Percentiles rank a stretch among this genome's conserved stretches.
phyloP scores from a whole-genome alignment of 2,797 vertebrate genomes.

The Coregonus ussuriensis region DNA sequence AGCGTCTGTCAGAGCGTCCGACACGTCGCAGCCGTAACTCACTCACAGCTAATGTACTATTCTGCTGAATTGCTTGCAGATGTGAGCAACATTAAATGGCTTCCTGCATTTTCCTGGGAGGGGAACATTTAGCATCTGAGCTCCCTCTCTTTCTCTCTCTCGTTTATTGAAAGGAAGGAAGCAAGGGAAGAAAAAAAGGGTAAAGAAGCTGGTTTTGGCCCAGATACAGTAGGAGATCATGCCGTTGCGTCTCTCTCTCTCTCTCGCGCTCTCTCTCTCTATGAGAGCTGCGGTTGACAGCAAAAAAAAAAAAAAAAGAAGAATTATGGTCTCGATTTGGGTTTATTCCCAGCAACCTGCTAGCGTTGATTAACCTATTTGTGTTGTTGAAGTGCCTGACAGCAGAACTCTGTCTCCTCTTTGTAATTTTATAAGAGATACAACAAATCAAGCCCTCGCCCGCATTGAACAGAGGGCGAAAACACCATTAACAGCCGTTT shows the following conservation, averaged over 20 bases:
- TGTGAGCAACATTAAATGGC: constrained; percentile 51
- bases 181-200: too few species aligned
- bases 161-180: not conserved
- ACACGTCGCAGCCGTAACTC: constrained; percentile 46
- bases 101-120: constrained; percentile 39
- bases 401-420: constrained; percentile 67
- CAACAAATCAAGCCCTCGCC: constrained; percentile 74
- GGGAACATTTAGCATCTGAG: constrained; percentile 48
- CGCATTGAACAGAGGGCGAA: constrained; percentile 63
- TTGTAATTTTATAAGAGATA: constrained; percentile 79
- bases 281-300: constrained; percentile 54
- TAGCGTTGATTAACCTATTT: constrained; percentile 77
- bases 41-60: constrained; percentile 49
- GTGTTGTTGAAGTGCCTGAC: constrained; percentile 74
- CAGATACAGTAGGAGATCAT: constrained; percentile 11
- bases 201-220: not conserved
- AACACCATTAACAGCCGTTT: constrained; percentile 71
- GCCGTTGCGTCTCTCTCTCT: too few species aligned
- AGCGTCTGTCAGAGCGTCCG: constrained; percentile 46
- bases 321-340: constrained; percentile 66
- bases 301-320: constrained; percentile 53
- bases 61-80: constrained; percentile 63
- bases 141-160: constrained; percentile 13
- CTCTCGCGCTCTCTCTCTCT: constrained; percentile 6
- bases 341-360: constrained; percentile 62